phyloP scores from a whole-genome alignment of 2,797 vertebrate species.

The Argentina silus region DNA sequence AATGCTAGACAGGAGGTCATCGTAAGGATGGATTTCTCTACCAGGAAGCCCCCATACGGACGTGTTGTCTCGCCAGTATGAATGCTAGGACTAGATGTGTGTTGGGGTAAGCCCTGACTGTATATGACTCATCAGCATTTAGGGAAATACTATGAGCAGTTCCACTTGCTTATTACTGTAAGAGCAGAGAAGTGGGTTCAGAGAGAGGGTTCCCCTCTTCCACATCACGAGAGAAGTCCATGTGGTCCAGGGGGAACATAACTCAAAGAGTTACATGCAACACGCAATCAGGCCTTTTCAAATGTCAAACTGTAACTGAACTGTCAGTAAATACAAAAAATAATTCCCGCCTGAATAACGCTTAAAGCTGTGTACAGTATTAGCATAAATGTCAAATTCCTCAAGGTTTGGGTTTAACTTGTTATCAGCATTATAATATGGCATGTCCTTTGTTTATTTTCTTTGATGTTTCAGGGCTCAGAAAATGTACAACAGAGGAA shows the following conservation, averaged over 20 bases:
- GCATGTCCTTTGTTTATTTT: not conserved
- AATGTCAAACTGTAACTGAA: not conserved
- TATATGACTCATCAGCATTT: not conserved
- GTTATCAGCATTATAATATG: not conserved
- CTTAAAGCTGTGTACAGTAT: not conserved
- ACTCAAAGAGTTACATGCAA: not conserved
- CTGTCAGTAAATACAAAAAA: not conserved
- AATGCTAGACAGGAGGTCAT: not conserved
- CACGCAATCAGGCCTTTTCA: not conserved
- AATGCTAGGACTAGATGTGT: not conserved
- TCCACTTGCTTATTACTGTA: not conserved
- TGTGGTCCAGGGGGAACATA: not conserved
- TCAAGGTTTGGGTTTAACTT: not conserved
- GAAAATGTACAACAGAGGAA: not conserved
- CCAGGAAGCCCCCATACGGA: not conserved
- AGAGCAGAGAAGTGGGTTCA: not conserved
- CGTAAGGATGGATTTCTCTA: not conserved
- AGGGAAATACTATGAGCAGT: not conserved
- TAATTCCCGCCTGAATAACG: not conserved
- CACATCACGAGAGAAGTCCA: not conserved
- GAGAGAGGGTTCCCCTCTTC: not conserved
- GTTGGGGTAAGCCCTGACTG: constrained; percentile 4
- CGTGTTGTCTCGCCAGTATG: not conserved
- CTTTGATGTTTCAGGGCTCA: not conserved
- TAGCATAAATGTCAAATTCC: not conserved